These are phyloP conservation scores for Alentia gelatinosa DNA, from an alignment of 2,888 invertebrate species.

Conservation along the genomic window DNA sequence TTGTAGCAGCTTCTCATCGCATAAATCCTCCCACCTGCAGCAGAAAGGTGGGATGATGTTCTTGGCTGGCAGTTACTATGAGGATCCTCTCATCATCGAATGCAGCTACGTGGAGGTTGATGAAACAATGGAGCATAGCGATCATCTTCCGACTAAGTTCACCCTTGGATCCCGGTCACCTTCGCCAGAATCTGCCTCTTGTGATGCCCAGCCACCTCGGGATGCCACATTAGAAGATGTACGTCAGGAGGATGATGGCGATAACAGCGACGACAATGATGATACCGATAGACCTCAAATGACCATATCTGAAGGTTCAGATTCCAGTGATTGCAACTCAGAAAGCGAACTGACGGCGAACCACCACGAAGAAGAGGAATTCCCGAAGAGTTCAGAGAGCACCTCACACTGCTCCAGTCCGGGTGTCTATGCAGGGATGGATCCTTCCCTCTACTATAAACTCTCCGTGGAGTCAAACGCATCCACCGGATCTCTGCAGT, in stretches of 20 bases:
- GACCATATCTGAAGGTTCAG: background rate
- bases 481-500: constrained; percentile 18
- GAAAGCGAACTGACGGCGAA: constrained; percentile 9
- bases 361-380: background rate
- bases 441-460: constrained; percentile 29
- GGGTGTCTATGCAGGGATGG: background rate
- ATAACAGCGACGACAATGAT: background rate
- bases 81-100: constrained; percentile 4
- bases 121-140: background rate
- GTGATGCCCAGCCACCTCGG: background rate
- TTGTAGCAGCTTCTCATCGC: background rate
- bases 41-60: constrained; percentile 11
- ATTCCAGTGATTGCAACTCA: constrained; percentile 18
- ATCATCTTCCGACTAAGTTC: background rate
- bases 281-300: background rate
- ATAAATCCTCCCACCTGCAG: background rate
- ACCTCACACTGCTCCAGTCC: background rate
- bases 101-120: constrained; percentile 45
- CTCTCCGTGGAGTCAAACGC: constrained; percentile 29
- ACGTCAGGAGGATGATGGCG: background rate
- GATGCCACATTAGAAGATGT: background rate
- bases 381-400: background rate
- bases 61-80: background rate
- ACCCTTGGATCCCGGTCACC: background rate
- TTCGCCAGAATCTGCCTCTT: background rate